phyloP scores from a whole-genome alignment of 2,797 vertebrate genomes.

The Scomberomorus guttatus region DNA sequence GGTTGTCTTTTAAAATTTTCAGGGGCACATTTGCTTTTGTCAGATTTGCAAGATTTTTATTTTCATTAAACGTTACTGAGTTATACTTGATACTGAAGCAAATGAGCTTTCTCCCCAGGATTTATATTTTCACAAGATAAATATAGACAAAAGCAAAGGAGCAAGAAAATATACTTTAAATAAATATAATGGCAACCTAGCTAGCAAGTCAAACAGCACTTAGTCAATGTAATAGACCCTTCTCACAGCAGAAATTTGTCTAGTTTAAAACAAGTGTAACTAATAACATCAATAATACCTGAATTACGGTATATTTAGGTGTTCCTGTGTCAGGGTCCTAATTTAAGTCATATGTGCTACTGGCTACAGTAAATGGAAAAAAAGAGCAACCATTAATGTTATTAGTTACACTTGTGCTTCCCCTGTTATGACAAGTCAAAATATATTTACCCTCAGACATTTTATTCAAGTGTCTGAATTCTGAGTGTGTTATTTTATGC shows the following conservation, averaged over 20 bases:
- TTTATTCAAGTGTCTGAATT: too few species aligned
- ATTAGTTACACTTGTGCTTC: too few species aligned
- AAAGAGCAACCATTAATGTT: not conserved
- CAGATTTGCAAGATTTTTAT: not conserved
- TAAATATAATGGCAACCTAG: not conserved
- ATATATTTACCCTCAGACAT: too few species aligned
- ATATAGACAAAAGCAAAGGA: not conserved
- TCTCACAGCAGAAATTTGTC: not conserved
- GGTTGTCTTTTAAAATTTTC: not conserved
- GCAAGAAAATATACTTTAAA: not conserved
- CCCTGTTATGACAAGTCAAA: too few species aligned
- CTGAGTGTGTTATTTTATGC: too few species aligned
- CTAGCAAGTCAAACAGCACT: too few species aligned
- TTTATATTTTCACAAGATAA: not conserved
- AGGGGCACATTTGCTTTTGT: not conserved
- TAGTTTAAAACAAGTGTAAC: not conserved
- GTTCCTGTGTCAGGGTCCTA: not conserved
- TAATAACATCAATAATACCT: not conserved
- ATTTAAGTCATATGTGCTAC: not conserved
- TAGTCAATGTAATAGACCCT: not conserved
- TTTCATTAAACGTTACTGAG: not conserved
- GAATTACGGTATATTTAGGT: not conserved
- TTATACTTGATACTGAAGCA: not conserved
- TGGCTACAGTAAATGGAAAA: not conserved
- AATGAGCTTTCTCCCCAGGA: not conserved